These are phyloP conservation scores for Misgurnus anguillicaudatus DNA, from an alignment of 2,113 vertebrate species.

Conservation along the genomic window DNA sequence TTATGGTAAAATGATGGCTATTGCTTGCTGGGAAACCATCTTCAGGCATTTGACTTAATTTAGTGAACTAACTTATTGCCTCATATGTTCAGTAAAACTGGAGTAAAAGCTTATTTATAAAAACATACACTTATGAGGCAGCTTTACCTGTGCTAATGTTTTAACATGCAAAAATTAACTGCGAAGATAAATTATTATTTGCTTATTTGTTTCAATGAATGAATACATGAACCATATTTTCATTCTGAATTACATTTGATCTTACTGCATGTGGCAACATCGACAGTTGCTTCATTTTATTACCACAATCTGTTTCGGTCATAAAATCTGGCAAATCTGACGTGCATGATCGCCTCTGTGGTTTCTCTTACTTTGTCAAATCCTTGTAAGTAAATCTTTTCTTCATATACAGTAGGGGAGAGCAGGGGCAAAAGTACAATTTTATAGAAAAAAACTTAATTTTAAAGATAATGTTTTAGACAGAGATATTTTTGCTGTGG, in stretches of 20 bases:
- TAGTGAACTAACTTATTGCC: background rate
- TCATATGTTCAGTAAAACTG: no score
- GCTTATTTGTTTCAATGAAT: background rate
- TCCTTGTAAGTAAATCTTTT: constrained; percentile 9
- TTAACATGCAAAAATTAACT: background rate
- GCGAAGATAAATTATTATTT: background rate
- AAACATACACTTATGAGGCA: background rate
- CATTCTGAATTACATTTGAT: no score
- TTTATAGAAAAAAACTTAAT: no score
- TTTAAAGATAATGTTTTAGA: no score
- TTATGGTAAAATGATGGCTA: no score
- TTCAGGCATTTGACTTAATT: background rate
- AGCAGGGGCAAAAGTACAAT: no score
- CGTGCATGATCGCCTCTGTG: background rate
- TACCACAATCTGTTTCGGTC: background rate
- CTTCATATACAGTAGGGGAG: background rate
- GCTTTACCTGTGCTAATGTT: background rate
- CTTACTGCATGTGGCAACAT: background rate
- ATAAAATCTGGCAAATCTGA: background rate
- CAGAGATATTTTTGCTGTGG: no score
- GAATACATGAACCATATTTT: background rate
- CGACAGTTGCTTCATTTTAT: background rate
- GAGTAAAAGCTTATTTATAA: no score
- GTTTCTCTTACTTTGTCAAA: background rate
- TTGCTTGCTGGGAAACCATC: no score